phyloP scores from a whole-genome alignment of 1,140 invertebrate genomes.

The Hydropsyche tenuis region DNA sequence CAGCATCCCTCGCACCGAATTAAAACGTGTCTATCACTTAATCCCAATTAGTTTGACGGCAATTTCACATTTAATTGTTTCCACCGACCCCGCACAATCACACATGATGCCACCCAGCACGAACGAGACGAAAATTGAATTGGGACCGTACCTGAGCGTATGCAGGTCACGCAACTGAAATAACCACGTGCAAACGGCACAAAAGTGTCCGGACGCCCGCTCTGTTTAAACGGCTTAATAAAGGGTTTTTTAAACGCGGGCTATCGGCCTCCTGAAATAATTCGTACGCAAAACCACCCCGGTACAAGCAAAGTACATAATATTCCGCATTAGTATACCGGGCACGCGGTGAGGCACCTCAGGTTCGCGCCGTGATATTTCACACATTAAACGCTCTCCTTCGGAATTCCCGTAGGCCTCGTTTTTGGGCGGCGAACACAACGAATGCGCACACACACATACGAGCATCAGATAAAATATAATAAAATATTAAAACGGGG shows the following conservation, averaged over 20 bases:
- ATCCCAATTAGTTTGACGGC: too few species aligned
- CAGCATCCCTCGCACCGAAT: too few species aligned
- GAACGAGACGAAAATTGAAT: constrained; percentile 15
- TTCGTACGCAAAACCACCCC: not conserved
- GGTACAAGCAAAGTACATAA: not conserved
- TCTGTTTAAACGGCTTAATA: constrained; percentile 24
- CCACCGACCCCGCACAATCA: too few species aligned
- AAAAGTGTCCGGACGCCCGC: constrained; percentile 10
- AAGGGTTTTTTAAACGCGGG: constrained; percentile 20
- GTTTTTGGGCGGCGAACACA: constrained; percentile 37
- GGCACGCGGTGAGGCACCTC: constrained; percentile 43
- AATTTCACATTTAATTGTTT: too few species aligned
- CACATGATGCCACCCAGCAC: too few species aligned
- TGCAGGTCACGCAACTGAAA: constrained; percentile 18
- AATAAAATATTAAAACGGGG: constrained; percentile 50
- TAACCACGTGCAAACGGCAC: constrained; percentile 27
- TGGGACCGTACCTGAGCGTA: not conserved
- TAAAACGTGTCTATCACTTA: too few species aligned
- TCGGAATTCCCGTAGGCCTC: constrained; percentile 45
- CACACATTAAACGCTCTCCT: constrained; percentile 46
- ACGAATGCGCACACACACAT: not conserved
- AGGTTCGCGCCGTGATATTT: constrained; percentile 43
- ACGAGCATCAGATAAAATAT: constrained; percentile 47
- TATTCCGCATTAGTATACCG: constrained; percentile 41
- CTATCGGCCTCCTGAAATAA: constrained; percentile 6